Percentiles rank a stretch among this genome's conserved stretches.
Evolutionary conservation across 2,797 vertebrate genomes (phyloP).

Genomic region (Pangasius macronema): DNA sequence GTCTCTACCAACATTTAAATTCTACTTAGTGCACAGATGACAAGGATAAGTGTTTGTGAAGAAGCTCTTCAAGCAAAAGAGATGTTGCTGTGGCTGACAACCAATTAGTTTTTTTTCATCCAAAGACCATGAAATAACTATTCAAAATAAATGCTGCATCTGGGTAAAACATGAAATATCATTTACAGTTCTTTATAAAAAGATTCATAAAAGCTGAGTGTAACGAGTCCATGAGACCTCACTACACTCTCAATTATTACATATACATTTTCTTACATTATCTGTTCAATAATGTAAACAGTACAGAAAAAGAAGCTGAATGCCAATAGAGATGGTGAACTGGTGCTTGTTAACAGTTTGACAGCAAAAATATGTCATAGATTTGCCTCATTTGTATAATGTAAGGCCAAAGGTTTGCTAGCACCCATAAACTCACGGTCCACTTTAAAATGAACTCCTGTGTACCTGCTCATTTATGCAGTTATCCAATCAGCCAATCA

Average conservation of each 20-base stretch:
- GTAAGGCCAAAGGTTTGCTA: not conserved
- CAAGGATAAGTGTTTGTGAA: not conserved
- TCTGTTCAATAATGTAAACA: not conserved
- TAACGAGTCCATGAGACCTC: no score
- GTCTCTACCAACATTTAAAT: slow-evolving; percentile 11
- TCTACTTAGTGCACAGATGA: not conserved
- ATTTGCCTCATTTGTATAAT: not conserved
- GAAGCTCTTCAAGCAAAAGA: slow-evolving; percentile 3
- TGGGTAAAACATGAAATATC: not conserved
- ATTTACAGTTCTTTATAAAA: not conserved
- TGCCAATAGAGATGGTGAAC: not conserved
- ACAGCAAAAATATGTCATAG: not conserved
- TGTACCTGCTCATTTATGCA: no score
- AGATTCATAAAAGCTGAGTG: not conserved
- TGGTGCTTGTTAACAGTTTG: not conserved
- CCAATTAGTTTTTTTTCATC: not conserved
- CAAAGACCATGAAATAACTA: not conserved
- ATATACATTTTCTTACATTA: not conserved
- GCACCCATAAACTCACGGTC: not conserved
- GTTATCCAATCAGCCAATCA: no score
- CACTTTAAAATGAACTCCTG: no score
- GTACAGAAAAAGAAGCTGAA: not conserved
- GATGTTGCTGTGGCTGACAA: not conserved
- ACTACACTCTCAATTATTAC: not conserved
- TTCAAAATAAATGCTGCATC: not conserved